phyloP scores from a whole-genome alignment of 2,113 vertebrate genomes.

The Paedocypris sp. region DNA sequence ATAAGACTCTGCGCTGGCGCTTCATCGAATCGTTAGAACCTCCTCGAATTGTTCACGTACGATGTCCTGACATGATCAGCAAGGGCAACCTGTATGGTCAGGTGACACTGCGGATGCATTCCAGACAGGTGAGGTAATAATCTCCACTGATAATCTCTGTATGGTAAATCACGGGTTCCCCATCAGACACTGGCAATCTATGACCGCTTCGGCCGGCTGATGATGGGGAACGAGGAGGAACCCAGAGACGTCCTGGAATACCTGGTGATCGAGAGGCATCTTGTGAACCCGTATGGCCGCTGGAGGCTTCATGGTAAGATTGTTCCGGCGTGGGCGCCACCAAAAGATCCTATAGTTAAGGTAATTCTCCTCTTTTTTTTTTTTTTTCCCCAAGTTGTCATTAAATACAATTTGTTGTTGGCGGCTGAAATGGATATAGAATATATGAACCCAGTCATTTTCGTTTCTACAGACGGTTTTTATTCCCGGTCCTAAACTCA shows the following conservation, averaged over 20 bases:
- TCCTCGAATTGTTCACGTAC: constrained; percentile 73
- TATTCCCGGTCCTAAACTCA: constrained; percentile 70
- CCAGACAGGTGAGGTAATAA: constrained; percentile 66
- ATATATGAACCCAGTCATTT: not conserved
- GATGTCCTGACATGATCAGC: constrained; percentile 67
- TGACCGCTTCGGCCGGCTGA: constrained; percentile 85
- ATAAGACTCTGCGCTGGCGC: constrained; percentile 76
- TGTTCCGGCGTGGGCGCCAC: constrained; percentile 64
- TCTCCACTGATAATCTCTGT: not conserved
- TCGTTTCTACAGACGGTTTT: constrained; percentile 71
- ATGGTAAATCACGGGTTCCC: not conserved
- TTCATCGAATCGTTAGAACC: constrained; percentile 81
- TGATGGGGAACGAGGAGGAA: constrained; percentile 77
- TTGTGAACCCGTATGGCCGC: constrained; percentile 64
- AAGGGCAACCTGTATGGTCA: constrained; percentile 79
- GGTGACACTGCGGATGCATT: constrained; percentile 85
- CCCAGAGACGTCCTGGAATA: constrained; percentile 86
- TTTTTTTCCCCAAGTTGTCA: too few relatives aligned
- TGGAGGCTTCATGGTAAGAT: constrained; percentile 67
- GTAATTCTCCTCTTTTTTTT: constrained; percentile 46
- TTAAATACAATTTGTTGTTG: too few relatives aligned
- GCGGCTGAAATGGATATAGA: not conserved
- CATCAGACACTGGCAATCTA: constrained; percentile 79
- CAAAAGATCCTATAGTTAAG: constrained; percentile 81
- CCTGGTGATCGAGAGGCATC: constrained; percentile 79